These are phyloP conservation scores for Pollachius pollachius DNA, from an alignment of 2,113 vertebrate species.

Conservation along the genomic window DNA sequence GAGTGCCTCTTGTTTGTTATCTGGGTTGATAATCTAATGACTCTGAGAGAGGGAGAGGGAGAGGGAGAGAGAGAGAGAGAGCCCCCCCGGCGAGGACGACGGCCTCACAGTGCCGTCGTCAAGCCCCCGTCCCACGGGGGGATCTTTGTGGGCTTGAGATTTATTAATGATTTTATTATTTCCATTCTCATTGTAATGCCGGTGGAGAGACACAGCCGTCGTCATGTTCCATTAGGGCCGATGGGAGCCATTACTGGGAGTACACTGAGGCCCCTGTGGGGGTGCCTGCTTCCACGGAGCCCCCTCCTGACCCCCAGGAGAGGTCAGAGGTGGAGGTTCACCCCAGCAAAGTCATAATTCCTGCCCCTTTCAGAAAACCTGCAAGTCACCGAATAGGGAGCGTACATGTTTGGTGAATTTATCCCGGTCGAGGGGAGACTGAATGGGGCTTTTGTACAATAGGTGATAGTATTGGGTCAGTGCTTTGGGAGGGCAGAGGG, in stretches of 20 bases:
- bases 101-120: neutral
- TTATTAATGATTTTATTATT: constrained; percentile 37
- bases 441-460: constrained; percentile 41
- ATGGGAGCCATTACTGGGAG: constrained; percentile 18
- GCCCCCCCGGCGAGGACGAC: neutral
- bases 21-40: constrained; percentile 46
- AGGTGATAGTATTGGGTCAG: constrained; percentile 46
- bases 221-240: neutral
- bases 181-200: constrained; percentile 42
- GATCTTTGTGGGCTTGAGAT: constrained; percentile 48
- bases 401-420: constrained; percentile 26
- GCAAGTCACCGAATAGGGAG: constrained; percentile 19
- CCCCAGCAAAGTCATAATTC: constrained; percentile 41
- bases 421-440: constrained; percentile 32
- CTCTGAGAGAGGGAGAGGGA: constrained; percentile 22
- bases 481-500: too few relatives aligned
- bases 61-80: constrained; percentile 5
- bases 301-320: constrained; percentile 25
- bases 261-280: constrained; percentile 25
- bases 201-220: constrained; percentile 32
- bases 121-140: neutral
- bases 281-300: constrained; percentile 16
- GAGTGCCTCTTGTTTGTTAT: constrained; percentile 54
- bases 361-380: constrained; percentile 28
- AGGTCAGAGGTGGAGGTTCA: constrained; percentile 15